Percentiles rank a stretch among this genome's conserved stretches.
These are phyloP conservation scores for Cynoglossus semilaevis DNA, from an alignment of 2,113 vertebrate genomes.

Conservation along the genomic window DNA sequence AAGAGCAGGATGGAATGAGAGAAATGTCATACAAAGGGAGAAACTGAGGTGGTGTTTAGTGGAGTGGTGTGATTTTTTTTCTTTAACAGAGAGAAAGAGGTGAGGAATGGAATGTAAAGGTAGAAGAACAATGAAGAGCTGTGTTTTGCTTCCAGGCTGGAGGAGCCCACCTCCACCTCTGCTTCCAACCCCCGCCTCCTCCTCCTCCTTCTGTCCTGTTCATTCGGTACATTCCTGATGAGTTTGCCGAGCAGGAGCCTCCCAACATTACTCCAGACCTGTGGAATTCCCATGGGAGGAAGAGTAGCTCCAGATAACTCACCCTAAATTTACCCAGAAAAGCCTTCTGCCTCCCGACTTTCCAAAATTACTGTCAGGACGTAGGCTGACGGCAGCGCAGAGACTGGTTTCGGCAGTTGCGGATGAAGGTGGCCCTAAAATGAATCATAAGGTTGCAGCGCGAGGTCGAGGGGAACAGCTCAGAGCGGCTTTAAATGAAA, in stretches of 20 bases:
- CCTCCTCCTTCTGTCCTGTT: constrained; percentile 26
- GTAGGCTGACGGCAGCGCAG: constrained; percentile 45
- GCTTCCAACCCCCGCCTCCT: constrained; percentile 35
- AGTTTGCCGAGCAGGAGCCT: constrained; percentile 72
- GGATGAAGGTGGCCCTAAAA: constrained; percentile 57
- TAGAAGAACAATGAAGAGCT: constrained; percentile 76
- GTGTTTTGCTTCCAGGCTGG: constrained; percentile 57
- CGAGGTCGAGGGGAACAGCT: constrained; percentile 45
- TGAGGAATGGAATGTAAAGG: constrained; percentile 76
- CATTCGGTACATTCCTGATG: constrained; percentile 72
- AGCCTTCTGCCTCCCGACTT: neutral
- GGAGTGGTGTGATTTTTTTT: constrained; percentile 47
- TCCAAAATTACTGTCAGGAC: constrained; percentile 12
- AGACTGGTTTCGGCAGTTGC: constrained; percentile 31
- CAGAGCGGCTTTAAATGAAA: constrained; percentile 32
- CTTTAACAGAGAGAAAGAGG: constrained; percentile 50
- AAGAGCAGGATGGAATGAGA: constrained; percentile 46
- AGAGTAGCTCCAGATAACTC: constrained; percentile 59
- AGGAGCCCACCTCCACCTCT: constrained; percentile 45
- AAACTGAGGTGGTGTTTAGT: constrained; percentile 51
- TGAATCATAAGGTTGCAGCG: constrained; percentile 44
- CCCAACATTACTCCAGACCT: constrained; percentile 73
- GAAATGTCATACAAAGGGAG: constrained; percentile 36
- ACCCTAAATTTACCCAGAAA: constrained; percentile 53
- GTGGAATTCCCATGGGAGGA: constrained; percentile 73